A percentile compares a stretch with the other conserved stretches of the same genome.
Evolutionary conservation across 1,140 invertebrate genomes (phyloP).

Genomic region (Drosophila novamexicana): DNA sequence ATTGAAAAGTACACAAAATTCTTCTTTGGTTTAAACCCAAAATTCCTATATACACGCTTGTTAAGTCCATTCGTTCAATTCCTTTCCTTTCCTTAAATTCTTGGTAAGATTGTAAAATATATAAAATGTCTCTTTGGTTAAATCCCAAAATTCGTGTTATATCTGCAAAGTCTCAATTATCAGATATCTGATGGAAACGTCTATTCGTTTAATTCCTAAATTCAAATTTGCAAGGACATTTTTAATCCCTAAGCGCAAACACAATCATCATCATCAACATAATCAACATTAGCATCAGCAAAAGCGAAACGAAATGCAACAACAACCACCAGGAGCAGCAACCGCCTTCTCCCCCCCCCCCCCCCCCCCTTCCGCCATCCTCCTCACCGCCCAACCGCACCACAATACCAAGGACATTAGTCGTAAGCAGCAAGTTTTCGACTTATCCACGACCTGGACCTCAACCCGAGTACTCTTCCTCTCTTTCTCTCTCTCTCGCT

Average conservation of each 20-base stretch:
- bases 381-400: constrained; percentile 46
- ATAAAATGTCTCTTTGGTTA: no score
- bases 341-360: neutral
- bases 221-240: constrained; percentile 33
- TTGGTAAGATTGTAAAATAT: no score
- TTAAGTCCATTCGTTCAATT: no score
- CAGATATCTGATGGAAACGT: neutral
- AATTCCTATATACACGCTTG: no score
- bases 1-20: no score
- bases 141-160: no score
- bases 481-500: constrained; percentile 3
- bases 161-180: no score
- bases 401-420: constrained; percentile 70
- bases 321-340: constrained; percentile 48
- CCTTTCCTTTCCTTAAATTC: no score
- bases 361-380: neutral
- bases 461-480: constrained; percentile 43
- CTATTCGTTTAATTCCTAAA: constrained; percentile 23
- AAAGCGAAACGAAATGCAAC: neutral
- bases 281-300: constrained; percentile 17
- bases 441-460: constrained; percentile 75
- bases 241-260: constrained; percentile 69
- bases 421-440: constrained; percentile 75
- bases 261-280: constrained; percentile 57
- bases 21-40: no score